These are phyloP conservation scores for Camponotus fellah DNA, from an alignment of 2,888 invertebrate species.

Conservation along the genomic window DNA sequence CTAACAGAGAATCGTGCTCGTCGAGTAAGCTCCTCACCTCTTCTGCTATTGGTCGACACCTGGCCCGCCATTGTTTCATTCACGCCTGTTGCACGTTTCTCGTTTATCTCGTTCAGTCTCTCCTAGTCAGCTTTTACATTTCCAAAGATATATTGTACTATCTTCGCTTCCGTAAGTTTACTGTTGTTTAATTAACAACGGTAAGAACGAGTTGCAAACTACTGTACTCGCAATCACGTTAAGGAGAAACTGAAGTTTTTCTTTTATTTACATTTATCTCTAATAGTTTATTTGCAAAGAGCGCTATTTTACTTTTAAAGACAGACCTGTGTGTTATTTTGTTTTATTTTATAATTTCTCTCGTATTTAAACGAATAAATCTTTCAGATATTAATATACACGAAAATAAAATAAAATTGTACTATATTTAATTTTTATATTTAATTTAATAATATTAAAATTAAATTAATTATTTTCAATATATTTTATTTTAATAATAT, in stretches of 20 bases:
- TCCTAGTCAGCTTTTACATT: conserved; percentile 51
- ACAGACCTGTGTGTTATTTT: not conserved
- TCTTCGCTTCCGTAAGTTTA: not conserved
- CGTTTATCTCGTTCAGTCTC: conserved; percentile 70
- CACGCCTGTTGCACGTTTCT: conserved; percentile 77
- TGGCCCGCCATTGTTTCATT: conserved; percentile 80
- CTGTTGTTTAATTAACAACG: not conserved
- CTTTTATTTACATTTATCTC: not conserved
- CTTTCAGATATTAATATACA: not conserved
- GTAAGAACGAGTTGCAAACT: not conserved
- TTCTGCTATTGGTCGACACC: conserved; percentile 75
- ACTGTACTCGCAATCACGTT: not conserved
- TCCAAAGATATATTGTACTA: conserved; percentile 24
- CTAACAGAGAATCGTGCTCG: conserved; percentile 69
- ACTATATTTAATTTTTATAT: not conserved
- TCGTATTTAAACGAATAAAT: not conserved
- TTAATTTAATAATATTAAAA: not conserved
- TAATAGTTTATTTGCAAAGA: not conserved
- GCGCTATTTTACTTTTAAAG: conserved; percentile 13
- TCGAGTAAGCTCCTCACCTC: conserved; percentile 67
- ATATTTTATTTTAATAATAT: not conserved
- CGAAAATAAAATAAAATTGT: not conserved
- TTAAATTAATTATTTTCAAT: not conserved
- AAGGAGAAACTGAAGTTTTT: not conserved
- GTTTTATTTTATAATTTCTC: not conserved